Base-by-base conservation (phyloP, 1,140 invertebrate genomes). In the Cephus cinctus region DNA sequence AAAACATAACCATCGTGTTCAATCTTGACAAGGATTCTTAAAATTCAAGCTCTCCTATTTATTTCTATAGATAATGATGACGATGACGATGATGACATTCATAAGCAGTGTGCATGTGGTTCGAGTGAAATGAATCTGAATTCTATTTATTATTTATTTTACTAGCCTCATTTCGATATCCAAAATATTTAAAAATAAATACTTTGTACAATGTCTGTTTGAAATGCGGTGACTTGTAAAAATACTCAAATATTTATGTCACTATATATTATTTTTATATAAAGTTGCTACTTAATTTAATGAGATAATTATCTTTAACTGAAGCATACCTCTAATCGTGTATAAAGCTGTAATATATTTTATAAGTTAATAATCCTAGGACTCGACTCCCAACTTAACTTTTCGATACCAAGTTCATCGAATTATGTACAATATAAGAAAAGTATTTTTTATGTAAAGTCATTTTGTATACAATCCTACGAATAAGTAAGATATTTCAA, bases 111-210 rank as follows among this genome's bases (percentile, higher is more conserved):
- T 68, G 65, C 62, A 63, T 63, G 59, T 65, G 66, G 63, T 52
- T 65, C 53, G 18, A 67, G 53, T 42, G 65, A 59, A 48, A 58
- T 51, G 52, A 71, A 71, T 67, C 53, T 56, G 48, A 57, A 59
- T 63, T 51, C 31, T 73, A 75, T 75, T 75, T 75, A 75, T 75
- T 75, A 75, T 75, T 75, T 73, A 75, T 73, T 73, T 62, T 64
- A 73, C 59, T 64, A 57, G 22, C 15, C 25, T 22, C 23, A 38
- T 44, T 43, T 56, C 46, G 32, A 57, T 67, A 65, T 57, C 50
- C 42, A 43, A 36, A 65, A 50, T 72, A 70, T 71, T 71, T 67
- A 67, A 71, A 56, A 50, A 23, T 14, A 67, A 59, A 62, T 57
- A 53, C 64, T 65, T 71, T 69, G 65, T 70, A 72, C 65, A 69